Base-by-base conservation (phyloP, 1,140 invertebrate genomes). In the Macrobrachium rosenbergii region DNA sequence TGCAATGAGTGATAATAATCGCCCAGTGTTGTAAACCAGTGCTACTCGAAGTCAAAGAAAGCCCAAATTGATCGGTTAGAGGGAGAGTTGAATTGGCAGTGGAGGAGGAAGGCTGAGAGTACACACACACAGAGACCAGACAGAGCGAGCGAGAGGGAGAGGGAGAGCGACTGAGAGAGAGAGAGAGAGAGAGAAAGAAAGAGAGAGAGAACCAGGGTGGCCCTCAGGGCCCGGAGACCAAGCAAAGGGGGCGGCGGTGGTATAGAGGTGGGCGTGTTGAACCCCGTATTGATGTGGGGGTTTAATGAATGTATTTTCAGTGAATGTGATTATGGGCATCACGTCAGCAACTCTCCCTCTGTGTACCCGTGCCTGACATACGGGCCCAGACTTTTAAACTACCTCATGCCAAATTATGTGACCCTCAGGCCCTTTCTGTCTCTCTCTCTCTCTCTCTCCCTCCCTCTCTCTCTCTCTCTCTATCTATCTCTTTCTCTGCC, bases 231-330 rank as follows among this genome's bases (percentile, higher is more conserved):
- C 52, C 63, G 64, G 80, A 72, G 69, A 19, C 81, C 37, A 37
- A 82, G 64, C 81, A 72, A 45, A 63, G 81, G 79, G 17, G 60
- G 78, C 78, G 78, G 78, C 78, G 78, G 58, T 23, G 77, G 81
- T 63, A 58, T 28, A 19, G 79, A 81, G 59, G 62, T 37, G 43
- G 76, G 77, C 83, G 69, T 77, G 83, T 77, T 63, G 79, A 77
- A 43, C 19, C 64, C 59, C 52, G 83, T 86, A 73, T 79, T 67
- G 83, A 80, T 79, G 83, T 79, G 37, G 63, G 62, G 69, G 83
- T 59, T 86, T 86, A 80, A 80, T 80, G 76, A 72, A 80, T 78
- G 67, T 86, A 43, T 59, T 86, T 86, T 58, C 64, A 80, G 83
- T 86, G 83, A 72, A 60, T 79, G 83, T 86, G 83, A 80, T 80